These are phyloP conservation scores for Lutjanus erythropterus DNA, from an alignment of 2,113 vertebrate genomes.

Conservation along the genomic window DNA sequence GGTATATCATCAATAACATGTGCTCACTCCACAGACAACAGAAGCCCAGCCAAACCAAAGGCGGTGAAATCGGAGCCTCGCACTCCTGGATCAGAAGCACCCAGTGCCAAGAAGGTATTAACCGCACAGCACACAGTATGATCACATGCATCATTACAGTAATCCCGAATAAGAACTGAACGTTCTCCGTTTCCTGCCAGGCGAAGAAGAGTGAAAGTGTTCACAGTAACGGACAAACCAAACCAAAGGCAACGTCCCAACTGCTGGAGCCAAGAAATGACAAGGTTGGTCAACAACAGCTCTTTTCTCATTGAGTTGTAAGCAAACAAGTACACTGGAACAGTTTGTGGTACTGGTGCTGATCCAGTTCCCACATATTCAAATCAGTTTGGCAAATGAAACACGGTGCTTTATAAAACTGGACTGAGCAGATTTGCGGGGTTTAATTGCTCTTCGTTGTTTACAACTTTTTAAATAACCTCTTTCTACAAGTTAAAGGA, in stretches of 20 bases:
- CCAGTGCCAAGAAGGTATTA: slow-evolving; percentile 85
- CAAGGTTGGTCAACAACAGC: slow-evolving; percentile 68
- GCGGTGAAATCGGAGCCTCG: slow-evolving; percentile 79
- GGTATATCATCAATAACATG: not conserved
- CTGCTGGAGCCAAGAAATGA: slow-evolving; percentile 67
- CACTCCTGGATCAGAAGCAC: slow-evolving; percentile 66
- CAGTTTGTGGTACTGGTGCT: not conserved
- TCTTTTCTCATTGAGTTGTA: not conserved
- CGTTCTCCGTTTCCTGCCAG: slow-evolving; percentile 57
- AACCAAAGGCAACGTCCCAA: slow-evolving; percentile 56
- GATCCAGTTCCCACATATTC: no score
- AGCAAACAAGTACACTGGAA: not conserved
- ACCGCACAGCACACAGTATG: not conserved
- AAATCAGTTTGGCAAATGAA: not conserved
- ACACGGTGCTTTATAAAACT: not conserved
- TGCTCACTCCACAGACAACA: slow-evolving; percentile 58
- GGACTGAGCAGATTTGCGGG: not conserved
- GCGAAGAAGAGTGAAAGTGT: slow-evolving; percentile 75
- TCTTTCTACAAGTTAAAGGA: no score
- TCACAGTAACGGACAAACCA: slow-evolving; percentile 80
- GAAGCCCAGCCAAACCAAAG: slow-evolving; percentile 67
- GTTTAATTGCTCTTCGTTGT: no score
- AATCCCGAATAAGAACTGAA: not conserved
- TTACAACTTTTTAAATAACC: no score
- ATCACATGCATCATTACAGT: not conserved